Evolutionary conservation across 2,888 invertebrate species (phyloP), one percentile per base, ranked within the genome.

Genomic region (Zygaena filipendulae): DNA sequence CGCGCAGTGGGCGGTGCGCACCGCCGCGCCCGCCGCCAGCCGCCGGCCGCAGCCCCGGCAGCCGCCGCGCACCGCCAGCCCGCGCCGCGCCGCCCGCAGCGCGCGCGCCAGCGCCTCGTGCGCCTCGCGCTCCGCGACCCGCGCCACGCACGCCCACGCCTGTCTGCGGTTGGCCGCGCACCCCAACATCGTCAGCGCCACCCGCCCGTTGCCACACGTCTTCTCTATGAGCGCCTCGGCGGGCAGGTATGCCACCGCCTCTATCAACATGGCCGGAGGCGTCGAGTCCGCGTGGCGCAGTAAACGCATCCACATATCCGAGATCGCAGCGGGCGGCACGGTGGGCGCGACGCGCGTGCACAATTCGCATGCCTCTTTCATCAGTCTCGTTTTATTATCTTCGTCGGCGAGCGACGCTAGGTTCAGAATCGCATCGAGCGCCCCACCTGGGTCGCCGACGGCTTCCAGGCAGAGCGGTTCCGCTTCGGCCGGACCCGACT

Each of bases 381-480:
- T 40, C 18, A 51, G 43, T 1, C 33, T 33, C 7, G 53, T 43
- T 20, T 44, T 48, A 2, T 31, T 32, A 9, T 27, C 39, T 19
- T 40, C 44, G 11, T 45, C 42, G 3, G 36, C 42, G n/a, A 20
- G 31, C 23, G 44, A 6, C 31, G 34, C 23, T 46, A 37, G 12
- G 53, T 50, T 13, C 21, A 74, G 42, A 3, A 68, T 43, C 9
- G 53, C 55, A 20, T 68, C 63, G 11, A 79, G 56, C 11, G 79
- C 80, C 8, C 51, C 70, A 27, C 45, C 41, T 21, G 61, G 51
- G 40, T 79, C 80, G 11, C 80, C 79, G 22, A 52, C 50, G 16
- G 71, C 67, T 43, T 79, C 80, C 18, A 79, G 53, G 32, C 77
- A 75, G 11, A 39, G 28, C 11, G 79, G 63, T 43, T 68, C 75